Percentiles rank a stretch among this genome's conserved stretches.
phyloP scores from a whole-genome alignment of 2,113 vertebrate genomes.

The Vulpes vulpes region DNA sequence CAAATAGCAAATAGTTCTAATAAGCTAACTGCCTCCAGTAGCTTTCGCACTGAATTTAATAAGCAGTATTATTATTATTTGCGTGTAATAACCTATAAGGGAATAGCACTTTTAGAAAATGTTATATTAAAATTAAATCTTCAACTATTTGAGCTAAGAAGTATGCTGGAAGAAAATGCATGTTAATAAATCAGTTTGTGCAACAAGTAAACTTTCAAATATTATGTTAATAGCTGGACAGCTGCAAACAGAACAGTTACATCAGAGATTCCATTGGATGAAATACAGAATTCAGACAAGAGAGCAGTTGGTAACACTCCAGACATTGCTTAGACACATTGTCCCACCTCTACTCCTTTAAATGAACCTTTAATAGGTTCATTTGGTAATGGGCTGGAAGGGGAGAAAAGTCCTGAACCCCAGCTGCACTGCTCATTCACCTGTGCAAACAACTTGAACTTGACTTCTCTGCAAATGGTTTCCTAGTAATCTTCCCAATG shows the following conservation, averaged over 20 bases:
- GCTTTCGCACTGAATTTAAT: not conserved
- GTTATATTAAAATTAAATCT: not conserved
- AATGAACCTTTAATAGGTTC: not conserved
- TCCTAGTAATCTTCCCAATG: not conserved
- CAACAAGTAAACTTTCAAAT: not conserved
- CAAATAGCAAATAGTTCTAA: not conserved
- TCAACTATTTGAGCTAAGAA: not conserved
- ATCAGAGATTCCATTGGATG: not conserved
- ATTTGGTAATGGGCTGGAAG: not conserved
- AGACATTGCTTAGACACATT: not conserved
- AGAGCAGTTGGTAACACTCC: not conserved
- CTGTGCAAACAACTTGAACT: constrained; percentile 56
- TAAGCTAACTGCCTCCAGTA: not conserved
- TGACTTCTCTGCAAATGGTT: not conserved
- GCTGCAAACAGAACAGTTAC: not conserved
- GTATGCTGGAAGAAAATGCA: not conserved
- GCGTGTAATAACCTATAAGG: not conserved
- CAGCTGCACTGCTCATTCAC: constrained; percentile 58
- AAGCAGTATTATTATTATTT: not conserved
- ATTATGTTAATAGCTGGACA: not conserved
- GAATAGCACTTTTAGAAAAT: not conserved
- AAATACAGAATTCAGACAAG: not conserved
- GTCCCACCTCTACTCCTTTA: not conserved
- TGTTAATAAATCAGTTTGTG: not conserved
- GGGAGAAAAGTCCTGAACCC: not conserved